Percentiles rank a stretch among this genome's conserved stretches.
Conservation (phyloP, 2,797 vertebrate species). For the Thripadectes ignobilis region DNA sequence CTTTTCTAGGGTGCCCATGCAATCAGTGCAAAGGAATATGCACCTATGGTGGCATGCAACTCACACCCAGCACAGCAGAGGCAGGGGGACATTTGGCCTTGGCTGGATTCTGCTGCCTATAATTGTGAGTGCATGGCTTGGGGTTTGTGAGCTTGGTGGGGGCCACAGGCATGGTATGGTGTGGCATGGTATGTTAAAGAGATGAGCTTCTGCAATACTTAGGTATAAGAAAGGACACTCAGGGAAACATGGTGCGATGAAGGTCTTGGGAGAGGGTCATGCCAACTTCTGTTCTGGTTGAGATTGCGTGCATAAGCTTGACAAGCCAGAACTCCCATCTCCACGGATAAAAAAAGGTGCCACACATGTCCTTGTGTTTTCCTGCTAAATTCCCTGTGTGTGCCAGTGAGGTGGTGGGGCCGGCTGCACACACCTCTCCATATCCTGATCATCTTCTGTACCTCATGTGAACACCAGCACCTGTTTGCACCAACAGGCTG, state of each 20-base stretch:
- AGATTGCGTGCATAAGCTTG: background rate
- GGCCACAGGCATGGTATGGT: background rate
- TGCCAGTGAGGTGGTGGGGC: background rate
- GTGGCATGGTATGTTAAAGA: background rate
- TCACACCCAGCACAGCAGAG: background rate
- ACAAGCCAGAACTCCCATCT: background rate
- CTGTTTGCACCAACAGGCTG: fast-evolving
- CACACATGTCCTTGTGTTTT: fast-evolving
- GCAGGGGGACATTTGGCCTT: background rate
- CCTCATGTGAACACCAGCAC: no score
- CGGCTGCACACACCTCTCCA: background rate
- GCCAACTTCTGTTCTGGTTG: background rate
- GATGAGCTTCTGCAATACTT: background rate
- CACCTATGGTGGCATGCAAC: fast-evolving
- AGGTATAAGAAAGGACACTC: background rate
- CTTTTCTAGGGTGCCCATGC: background rate
- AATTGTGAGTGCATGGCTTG: fast-evolving
- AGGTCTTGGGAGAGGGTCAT: background rate
- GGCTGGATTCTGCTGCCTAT: background rate
- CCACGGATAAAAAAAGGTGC: background rate
- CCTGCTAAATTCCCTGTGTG: background rate
- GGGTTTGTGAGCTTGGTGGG: background rate
- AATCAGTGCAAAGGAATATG: background rate
- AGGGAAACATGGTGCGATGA: background rate
- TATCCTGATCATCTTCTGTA: fast-evolving